phyloP scores from a whole-genome alignment of 2,888 invertebrate genomes.

The Nemotelus pantherinus region DNA sequence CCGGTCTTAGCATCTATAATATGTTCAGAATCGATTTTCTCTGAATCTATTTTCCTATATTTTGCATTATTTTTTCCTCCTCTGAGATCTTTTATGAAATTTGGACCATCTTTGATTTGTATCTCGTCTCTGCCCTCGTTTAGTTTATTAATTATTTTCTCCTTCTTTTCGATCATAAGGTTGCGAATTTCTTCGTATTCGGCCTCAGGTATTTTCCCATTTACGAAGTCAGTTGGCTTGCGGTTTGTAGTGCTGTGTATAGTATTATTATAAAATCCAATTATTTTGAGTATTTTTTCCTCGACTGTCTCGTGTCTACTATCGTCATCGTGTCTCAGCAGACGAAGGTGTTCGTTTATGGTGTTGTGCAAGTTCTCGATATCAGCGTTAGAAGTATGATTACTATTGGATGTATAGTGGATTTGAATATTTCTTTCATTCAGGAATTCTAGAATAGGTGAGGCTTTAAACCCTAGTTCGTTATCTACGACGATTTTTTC shows the following conservation, averaged over 20 bases:
- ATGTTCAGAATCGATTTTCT: slow-evolving; percentile 29
- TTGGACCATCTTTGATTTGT: slow-evolving; percentile 22
- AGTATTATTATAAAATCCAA: slow-evolving; percentile 6
- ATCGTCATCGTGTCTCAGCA: not conserved
- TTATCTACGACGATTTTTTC: no score
- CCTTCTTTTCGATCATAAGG: slow-evolving; percentile 15
- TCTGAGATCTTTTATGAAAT: slow-evolving; percentile 38
- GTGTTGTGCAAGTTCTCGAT: not conserved
- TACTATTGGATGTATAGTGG: not conserved
- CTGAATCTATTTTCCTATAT: slow-evolving; percentile 27
- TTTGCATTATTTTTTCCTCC: slow-evolving; percentile 40
- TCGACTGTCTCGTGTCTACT: not conserved
- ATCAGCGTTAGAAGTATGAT: not conserved
- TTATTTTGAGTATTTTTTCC: not conserved
- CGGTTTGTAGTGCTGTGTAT: not conserved
- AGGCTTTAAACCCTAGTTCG: no score
- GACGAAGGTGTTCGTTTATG: not conserved
- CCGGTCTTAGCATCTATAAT: slow-evolving; percentile 5
- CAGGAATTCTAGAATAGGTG: no score
- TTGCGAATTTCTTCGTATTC: slow-evolving; percentile 14
- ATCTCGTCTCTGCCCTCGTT: not conserved
- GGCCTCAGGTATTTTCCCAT: slow-evolving; percentile 16
- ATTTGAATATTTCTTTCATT: no score
- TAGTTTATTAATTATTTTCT: slow-evolving; percentile 8
- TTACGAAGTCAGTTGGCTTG: slow-evolving; percentile 10